Evolutionary conservation across 1,140 invertebrate genomes (phyloP).

Genomic region (Cherax quadricarinatus): DNA sequence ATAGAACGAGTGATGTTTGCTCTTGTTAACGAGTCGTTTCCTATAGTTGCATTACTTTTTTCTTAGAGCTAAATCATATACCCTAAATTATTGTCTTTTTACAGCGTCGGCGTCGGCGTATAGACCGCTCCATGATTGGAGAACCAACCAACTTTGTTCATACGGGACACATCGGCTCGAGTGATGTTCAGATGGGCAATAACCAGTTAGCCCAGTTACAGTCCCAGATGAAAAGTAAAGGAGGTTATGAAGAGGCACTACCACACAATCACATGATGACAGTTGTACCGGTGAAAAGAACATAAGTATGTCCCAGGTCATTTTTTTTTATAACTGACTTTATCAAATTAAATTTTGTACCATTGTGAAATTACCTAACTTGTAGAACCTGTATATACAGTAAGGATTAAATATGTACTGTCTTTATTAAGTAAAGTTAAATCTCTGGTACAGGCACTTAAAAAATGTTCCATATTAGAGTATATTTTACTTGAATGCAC

Average conservation of each 20-base stretch:
- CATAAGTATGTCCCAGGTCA: slow-evolving; percentile 34
- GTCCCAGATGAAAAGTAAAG: slow-evolving; percentile 92
- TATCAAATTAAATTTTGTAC: neutral
- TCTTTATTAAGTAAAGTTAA: too few relatives aligned
- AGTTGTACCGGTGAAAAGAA: slow-evolving; percentile 46
- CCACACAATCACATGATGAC: slow-evolving; percentile 64
- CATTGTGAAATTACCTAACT: too few relatives aligned
- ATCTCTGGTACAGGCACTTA: too few relatives aligned
- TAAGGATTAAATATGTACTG: too few relatives aligned
- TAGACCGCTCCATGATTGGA: slow-evolving; percentile 95
- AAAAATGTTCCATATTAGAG: too few relatives aligned
- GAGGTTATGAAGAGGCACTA: slow-evolving; percentile 83
- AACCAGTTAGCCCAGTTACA: slow-evolving; percentile 87
- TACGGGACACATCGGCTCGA: slow-evolving; percentile 93
- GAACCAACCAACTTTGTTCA: slow-evolving; percentile 94
- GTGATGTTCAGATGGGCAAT: slow-evolving; percentile 84
- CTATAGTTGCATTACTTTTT: too few relatives aligned
- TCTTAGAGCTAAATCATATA: too few relatives aligned
- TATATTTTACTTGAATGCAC: neutral
- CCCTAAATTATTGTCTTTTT: neutral
- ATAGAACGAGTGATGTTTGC: too few relatives aligned
- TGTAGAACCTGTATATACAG: too few relatives aligned
- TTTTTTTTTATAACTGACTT: neutral
- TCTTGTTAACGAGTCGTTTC: too few relatives aligned
- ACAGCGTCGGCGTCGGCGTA: slow-evolving; percentile 79